Evolutionary conservation across 2,113 vertebrate species (phyloP).

Genomic region (Phalacrocorax brasilianus): DNA sequence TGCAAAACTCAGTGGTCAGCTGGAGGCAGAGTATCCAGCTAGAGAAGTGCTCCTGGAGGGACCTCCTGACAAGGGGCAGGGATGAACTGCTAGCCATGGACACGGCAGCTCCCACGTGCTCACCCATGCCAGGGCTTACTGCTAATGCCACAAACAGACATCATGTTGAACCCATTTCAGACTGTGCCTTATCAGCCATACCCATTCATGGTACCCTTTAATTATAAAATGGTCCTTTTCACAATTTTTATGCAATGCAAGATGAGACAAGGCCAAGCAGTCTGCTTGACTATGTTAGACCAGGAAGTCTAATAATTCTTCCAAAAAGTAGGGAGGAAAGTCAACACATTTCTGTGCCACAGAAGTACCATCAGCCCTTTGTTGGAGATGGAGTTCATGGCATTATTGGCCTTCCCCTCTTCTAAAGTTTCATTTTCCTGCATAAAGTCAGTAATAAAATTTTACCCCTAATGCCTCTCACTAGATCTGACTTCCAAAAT

Average conservation of each 20-base stretch:
- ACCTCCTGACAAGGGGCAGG: neutral
- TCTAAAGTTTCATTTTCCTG: neutral
- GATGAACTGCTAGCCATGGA: rapidly evolving
- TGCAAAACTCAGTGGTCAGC: neutral
- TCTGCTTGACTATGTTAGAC: neutral
- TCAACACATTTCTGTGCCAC: neutral
- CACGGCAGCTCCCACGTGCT: rapidly evolving
- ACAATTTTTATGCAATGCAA: neutral
- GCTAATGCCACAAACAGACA: rapidly evolving
- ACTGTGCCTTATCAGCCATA: neutral
- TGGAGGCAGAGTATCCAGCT: neutral
- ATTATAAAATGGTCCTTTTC: neutral
- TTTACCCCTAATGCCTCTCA: neutral
- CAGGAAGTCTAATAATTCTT: neutral
- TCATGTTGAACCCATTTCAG: neutral
- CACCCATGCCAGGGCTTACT: rapidly evolving
- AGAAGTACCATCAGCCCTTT: neutral
- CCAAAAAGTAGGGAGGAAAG: neutral
- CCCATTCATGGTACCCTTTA: too few relatives aligned
- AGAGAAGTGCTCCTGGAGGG: neutral
- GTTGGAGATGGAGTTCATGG: neutral
- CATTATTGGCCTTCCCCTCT: neutral
- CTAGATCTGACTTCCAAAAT: neutral
- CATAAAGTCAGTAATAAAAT: neutral
- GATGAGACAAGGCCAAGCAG: neutral